A percentile compares a stretch with the other conserved stretches of the same genome.
Conservation (phyloP, 2,797 vertebrate species). For the Sebastes matsubarae region DNA sequence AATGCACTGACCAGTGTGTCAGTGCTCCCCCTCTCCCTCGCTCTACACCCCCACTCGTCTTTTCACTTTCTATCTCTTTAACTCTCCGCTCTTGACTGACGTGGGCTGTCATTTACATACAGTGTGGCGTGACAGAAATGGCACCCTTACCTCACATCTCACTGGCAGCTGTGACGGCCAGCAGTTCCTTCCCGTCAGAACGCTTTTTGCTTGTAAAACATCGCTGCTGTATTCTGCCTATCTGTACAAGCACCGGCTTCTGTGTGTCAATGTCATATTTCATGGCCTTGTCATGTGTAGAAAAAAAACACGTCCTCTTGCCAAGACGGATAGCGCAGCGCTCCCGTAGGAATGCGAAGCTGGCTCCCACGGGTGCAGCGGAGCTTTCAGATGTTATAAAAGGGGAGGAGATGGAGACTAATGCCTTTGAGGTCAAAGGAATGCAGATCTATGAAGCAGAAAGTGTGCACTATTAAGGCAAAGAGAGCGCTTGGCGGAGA, state of each 20-base stretch:
- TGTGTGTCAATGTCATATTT: slow-evolving; percentile 53
- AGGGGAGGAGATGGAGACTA: slow-evolving; percentile 45
- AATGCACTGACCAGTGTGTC: slow-evolving; percentile 72
- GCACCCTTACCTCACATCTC: slow-evolving; percentile 39
- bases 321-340: slow-evolving; percentile 12
- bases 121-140: slow-evolving; percentile 33
- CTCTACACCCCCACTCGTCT: slow-evolving; percentile 14
- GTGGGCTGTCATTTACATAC: slow-evolving; percentile 48
- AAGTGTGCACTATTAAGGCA: slow-evolving; percentile 16
- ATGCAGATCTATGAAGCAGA: slow-evolving; percentile 30
- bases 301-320: not conserved
- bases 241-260: slow-evolving; percentile 36
- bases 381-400: slow-evolving; percentile 40
- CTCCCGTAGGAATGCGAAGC: slow-evolving; percentile 14
- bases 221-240: slow-evolving; percentile 31
- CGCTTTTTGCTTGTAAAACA: slow-evolving; percentile 48
- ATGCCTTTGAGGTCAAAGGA: slow-evolving; percentile 50
- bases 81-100: slow-evolving; percentile 42
- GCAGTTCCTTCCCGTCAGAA: slow-evolving; percentile 18
- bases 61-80: slow-evolving; percentile 28
- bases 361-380: slow-evolving; percentile 24
- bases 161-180: slow-evolving; percentile 20
- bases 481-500: not conserved
- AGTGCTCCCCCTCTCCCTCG: slow-evolving; percentile 16
- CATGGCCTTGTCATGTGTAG: slow-evolving; percentile 52